These are phyloP conservation scores for Cybosia mesomella DNA, from an alignment of 2,888 invertebrate species.

Conservation along the genomic window DNA sequence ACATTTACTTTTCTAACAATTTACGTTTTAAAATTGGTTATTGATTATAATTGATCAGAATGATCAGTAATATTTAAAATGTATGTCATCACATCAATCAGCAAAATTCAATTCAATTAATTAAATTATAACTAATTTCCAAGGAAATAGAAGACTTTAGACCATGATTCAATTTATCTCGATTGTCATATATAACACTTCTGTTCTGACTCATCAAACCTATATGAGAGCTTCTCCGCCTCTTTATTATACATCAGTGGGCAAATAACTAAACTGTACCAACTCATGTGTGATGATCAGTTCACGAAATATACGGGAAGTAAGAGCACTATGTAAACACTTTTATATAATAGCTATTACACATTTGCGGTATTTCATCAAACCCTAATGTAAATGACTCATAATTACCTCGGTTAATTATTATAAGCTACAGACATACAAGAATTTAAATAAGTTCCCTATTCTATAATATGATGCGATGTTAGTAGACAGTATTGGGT, in stretches of 20 bases:
- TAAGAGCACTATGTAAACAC: slow-evolving; percentile 13
- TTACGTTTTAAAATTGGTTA: slow-evolving; percentile 39
- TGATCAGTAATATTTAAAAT: slow-evolving; percentile 28
- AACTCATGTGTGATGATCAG: slow-evolving; percentile 2
- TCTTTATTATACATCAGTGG: background rate
- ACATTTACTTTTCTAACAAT: slow-evolving; percentile 40
- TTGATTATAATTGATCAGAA: too few species aligned
- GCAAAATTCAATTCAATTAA: slow-evolving; percentile 22
- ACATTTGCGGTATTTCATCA: background rate
- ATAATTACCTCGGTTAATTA: background rate
- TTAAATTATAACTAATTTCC: too few species aligned
- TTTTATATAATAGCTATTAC: slow-evolving; percentile 13
- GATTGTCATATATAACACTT: too few species aligned
- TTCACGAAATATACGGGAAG: background rate
- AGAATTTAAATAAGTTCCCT: slow-evolving; percentile 29
- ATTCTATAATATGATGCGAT: slow-evolving; percentile 16
- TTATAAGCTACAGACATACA: slow-evolving; percentile 23
- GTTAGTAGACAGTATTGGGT: slow-evolving; percentile 5
- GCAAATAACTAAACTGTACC: background rate
- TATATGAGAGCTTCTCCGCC: background rate
- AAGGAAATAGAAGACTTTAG: too few species aligned
- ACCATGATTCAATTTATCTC: too few species aligned
- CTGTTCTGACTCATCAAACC: background rate
- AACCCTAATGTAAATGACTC: background rate
- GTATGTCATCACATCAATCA: slow-evolving; percentile 29